Evolutionary conservation across 2,888 invertebrate species (phyloP).

Genomic region (Pyrrhosoma nymphula): DNA sequence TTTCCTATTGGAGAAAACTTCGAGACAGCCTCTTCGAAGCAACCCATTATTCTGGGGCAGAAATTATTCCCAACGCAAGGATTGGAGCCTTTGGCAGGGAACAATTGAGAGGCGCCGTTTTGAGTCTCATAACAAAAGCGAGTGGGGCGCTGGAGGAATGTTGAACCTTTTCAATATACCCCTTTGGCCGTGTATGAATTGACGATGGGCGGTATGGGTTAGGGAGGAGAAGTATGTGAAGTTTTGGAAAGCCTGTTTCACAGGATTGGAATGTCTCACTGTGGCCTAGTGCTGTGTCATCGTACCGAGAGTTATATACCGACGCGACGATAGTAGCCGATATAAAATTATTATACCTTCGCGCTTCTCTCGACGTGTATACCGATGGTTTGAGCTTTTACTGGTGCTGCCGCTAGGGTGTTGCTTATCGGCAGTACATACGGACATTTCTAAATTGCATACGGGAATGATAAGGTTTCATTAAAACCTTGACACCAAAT

Average conservation of each 20-base stretch:
- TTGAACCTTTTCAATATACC: not conserved
- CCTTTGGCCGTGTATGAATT: not conserved
- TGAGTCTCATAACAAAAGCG: not conserved
- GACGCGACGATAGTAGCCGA: too few species aligned
- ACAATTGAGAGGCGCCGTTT: not conserved
- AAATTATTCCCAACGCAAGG: not conserved
- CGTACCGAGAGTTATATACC: too few species aligned
- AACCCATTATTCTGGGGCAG: not conserved
- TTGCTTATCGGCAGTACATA: too few species aligned
- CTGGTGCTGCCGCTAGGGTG: too few species aligned
- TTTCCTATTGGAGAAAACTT: not conserved
- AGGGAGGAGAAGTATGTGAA: not conserved
- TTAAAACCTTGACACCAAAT: too few species aligned
- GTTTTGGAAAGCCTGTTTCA: not conserved
- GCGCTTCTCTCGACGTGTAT: too few species aligned
- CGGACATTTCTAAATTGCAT: too few species aligned
- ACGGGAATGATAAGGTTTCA: too few species aligned
- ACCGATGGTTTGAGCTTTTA: too few species aligned
- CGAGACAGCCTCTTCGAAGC: not conserved
- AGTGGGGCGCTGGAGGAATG: not conserved
- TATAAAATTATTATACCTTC: too few species aligned
- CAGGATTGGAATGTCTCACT: not conserved
- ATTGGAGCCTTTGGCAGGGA: not conserved
- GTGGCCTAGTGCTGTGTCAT: not conserved
- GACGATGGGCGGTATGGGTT: not conserved